Evolutionary conservation across 2,888 invertebrate species (phyloP).

Genomic region (Chironomus riparius): DNA sequence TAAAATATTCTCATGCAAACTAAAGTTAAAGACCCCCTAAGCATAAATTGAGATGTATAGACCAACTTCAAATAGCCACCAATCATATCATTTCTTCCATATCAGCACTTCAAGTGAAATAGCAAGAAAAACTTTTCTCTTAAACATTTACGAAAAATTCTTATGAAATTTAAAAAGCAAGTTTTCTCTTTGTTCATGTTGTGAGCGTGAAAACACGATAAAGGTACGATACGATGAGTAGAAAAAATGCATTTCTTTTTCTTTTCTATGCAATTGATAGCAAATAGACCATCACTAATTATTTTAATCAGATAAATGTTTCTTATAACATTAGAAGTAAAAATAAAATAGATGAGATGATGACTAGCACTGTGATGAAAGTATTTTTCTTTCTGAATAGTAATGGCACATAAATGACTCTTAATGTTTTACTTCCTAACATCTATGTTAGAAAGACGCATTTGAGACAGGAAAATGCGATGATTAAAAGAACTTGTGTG

Average conservation of each 20-base stretch:
- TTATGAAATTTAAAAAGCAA: not conserved
- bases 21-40: too few relatives aligned
- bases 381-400: too few relatives aligned
- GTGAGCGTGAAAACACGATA: not conserved
- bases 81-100: too few relatives aligned
- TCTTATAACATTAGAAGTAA: too few relatives aligned
- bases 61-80: too few relatives aligned
- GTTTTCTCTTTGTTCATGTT: constrained; percentile 1
- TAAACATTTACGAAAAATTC: too few relatives aligned
- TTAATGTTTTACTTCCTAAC: not conserved
- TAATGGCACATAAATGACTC: not conserved
- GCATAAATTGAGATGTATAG: too few relatives aligned
- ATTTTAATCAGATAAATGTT: constrained; percentile 6
- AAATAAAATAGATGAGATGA: too few relatives aligned
- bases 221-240: not conserved
- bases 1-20: too few relatives aligned
- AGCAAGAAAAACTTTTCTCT: too few relatives aligned
- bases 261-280: constrained; percentile 6
- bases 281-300: constrained; percentile 28
- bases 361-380: too few relatives aligned
- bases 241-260: not conserved
- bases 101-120: too few relatives aligned
- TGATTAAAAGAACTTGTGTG: not conserved
- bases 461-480: not conserved
- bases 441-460: not conserved